Evolutionary conservation across 2,797 vertebrate genomes (phyloP).

Genomic region (Gallinago stenura): DNA sequence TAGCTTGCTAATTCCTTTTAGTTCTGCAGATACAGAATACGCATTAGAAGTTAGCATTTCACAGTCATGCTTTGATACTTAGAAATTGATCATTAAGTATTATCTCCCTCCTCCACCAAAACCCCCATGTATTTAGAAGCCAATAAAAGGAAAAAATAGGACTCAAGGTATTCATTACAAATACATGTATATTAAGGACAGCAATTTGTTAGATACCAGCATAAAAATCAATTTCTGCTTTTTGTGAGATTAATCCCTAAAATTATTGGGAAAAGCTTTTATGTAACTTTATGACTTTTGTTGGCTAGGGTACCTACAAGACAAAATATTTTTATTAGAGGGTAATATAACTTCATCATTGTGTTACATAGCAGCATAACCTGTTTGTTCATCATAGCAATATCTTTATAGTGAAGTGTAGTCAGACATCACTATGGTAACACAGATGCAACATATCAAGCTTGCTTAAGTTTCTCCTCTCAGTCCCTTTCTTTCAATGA

Average conservation of each 20-base stretch:
- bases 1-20: not conserved
- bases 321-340: not conserved
- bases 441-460: not conserved
- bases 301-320: not conserved
- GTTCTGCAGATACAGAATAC: not conserved
- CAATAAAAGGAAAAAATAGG: not conserved
- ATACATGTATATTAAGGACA: slow-evolving; percentile 15
- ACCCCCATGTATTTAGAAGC: not conserved
- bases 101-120: not conserved
- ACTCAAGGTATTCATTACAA: not conserved
- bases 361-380: not conserved
- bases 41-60: not conserved
- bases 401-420: not conserved
- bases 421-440: not conserved
- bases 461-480: not conserved
- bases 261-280: not conserved
- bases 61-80: not conserved
- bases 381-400: not conserved
- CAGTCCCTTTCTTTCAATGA: not conserved
- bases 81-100: not conserved
- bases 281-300: not conserved
- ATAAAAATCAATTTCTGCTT: slow-evolving; percentile 51
- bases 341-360: not conserved
- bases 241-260: not conserved
- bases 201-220: slow-evolving; percentile 10